Evolutionary conservation across 1,140 invertebrate species (phyloP), one percentile per base, ranked within the genome.

Genomic region (Paramacrobiotus metropolitanus): DNA sequence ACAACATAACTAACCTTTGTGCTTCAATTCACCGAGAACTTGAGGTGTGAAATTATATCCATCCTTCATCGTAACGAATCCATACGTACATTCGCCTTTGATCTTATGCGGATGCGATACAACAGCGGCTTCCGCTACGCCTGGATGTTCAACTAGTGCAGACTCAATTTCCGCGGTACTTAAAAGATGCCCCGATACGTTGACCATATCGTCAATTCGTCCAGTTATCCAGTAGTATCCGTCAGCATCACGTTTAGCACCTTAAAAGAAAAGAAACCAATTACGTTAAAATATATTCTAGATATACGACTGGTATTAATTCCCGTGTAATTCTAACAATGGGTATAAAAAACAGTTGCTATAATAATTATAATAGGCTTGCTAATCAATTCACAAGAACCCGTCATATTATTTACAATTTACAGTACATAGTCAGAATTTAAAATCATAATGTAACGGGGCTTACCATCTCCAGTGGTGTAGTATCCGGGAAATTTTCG

Each of bases 151-250:
- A 0, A 87, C 82, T 1, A 97, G 76, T 2, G 89, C 85, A 18
- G 85, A 85, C 75, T 97, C 92, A 21, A 81, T 78, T 67, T 97
- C 88, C 0, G 93, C 87, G 0, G 94, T 98, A 61, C 88, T 93
- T 79, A 98, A 84, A 21, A 97, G 74, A 76, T 98, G 93, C 0
- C 93, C 93, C 1, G 89, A 94, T 1, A 97, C 91, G 73, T 98
- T 97, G 59, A 97, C 74, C 87, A 97, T 91, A 69, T 98, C 93
- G 72, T 97, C 93, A 20, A 96, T 85, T 59, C 93, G 80, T 0
- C 93, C 93, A 1, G 92, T 96, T 24, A 98, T 83, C 90, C 91
- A 97, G 21, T 93, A 74, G 72, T 94, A 95, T 1, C 92, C 92
- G 73, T 98, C 92, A 18, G 81, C 78, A 71, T 97, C 93, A 62